phyloP scores from a whole-genome alignment of 1,140 invertebrate species.

The Ridgeia piscesae region DNA sequence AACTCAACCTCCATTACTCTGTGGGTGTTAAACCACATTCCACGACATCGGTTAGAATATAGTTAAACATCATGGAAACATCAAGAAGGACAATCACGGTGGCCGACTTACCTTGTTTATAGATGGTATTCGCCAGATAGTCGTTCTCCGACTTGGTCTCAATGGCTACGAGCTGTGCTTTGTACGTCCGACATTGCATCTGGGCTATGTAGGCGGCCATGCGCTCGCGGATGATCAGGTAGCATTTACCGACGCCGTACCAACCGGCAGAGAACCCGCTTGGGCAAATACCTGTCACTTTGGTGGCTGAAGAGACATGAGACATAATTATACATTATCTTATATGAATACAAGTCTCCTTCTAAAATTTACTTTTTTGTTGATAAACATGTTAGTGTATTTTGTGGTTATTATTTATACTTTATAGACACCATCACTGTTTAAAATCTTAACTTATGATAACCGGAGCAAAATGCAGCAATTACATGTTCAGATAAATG shows the following conservation, averaged over 20 bases:
- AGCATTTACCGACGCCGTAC: background rate
- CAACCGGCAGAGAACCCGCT: background rate
- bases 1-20: no score
- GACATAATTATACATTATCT: background rate
- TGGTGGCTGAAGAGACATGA: background rate
- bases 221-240: background rate
- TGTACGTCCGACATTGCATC: background rate
- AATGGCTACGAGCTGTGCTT: background rate
- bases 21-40: no score
- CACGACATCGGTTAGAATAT: no score
- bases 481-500: no score
- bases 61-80: no score
- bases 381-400: no score
- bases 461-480: no score
- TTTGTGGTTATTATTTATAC: no score
- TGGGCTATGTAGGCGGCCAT: background rate
- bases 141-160: background rate
- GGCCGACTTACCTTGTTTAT: background rate
- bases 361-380: no score
- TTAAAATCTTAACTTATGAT: no score
- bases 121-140: background rate
- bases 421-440: no score
- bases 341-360: background rate
- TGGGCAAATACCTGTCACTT: background rate
- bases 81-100: background rate